Conservation (phyloP, 2,113 vertebrate genomes). For the Ardeotis arabs region DNA sequence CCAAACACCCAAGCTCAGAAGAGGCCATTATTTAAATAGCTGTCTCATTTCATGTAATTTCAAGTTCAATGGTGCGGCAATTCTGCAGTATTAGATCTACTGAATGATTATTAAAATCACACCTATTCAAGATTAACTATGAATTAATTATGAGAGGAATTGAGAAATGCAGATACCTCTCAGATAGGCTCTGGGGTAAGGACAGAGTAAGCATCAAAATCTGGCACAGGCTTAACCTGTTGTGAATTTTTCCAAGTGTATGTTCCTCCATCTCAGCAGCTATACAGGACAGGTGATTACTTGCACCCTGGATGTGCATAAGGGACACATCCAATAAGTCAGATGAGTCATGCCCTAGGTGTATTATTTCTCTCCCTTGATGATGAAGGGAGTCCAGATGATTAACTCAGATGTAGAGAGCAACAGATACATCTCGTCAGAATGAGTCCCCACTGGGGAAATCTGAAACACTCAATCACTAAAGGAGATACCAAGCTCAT, state of each 20-base stretch:
- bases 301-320: neutral
- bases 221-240: neutral
- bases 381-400: neutral
- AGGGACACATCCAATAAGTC: neutral
- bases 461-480: neutral
- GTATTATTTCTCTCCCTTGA: neutral
- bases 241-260: neutral
- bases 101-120: slow-evolving; percentile 68
- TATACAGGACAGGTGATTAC: neutral
- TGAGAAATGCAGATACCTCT: slow-evolving; percentile 35
- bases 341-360: neutral
- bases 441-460: neutral
- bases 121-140: slow-evolving; percentile 67
- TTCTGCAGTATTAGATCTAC: slow-evolving; percentile 63
- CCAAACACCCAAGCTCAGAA: slow-evolving; percentile 34
- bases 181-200: neutral
- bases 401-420: neutral
- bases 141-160: slow-evolving; percentile 67
- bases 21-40: slow-evolving; percentile 64
- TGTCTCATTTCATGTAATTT: slow-evolving; percentile 66
- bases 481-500: neutral
- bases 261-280: neutral
- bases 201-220: slow-evolving; percentile 2
- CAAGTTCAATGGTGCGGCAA: slow-evolving; percentile 59
- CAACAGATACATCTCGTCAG: neutral